These are phyloP conservation scores for Aplysina aerophoba DNA, from an alignment of 37 sponge, comb jelly and placozoan species.

Conservation along the genomic window DNA sequence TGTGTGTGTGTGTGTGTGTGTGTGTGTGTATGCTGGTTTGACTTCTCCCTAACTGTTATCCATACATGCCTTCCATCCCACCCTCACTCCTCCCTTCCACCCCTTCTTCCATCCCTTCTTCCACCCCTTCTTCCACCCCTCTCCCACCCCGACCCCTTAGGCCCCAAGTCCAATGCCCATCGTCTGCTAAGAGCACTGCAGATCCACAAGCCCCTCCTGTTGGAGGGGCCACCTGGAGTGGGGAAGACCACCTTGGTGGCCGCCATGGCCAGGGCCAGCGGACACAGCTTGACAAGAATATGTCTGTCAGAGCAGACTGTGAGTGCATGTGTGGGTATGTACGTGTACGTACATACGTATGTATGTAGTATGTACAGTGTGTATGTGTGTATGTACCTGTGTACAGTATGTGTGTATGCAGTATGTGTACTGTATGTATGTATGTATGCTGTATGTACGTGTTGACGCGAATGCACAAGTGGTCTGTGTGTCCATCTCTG, in stretches of 20 bases:
- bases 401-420: not conserved
- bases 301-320: conserved; percentile 99
- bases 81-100: not conserved
- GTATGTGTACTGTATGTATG: not conserved
- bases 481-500: not conserved
- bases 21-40: conserved; percentile 1
- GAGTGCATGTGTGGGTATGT: conserved; percentile 1
- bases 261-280: conserved; percentile 83
- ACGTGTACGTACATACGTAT: not conserved
- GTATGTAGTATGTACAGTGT: not conserved
- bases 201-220: conserved; percentile 84
- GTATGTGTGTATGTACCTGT: not conserved
- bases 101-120: not conserved
- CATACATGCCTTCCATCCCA: not conserved
- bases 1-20: conserved; percentile 21
- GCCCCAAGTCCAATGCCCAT: conserved; percentile 71
- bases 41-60: not conserved
- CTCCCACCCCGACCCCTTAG: not conserved
- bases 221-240: conserved; percentile 97
- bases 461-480: no score
- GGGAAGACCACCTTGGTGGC: conserved; percentile 95
- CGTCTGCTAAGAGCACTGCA: conserved; percentile 87
- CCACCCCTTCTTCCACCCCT: not conserved
- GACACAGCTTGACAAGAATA: conserved; percentile 79
- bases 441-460: not conserved